phyloP scores from a whole-genome alignment of 30 jellyfish, hydroid and myxozoan species.

The Turritopsis dohrnii region DNA sequence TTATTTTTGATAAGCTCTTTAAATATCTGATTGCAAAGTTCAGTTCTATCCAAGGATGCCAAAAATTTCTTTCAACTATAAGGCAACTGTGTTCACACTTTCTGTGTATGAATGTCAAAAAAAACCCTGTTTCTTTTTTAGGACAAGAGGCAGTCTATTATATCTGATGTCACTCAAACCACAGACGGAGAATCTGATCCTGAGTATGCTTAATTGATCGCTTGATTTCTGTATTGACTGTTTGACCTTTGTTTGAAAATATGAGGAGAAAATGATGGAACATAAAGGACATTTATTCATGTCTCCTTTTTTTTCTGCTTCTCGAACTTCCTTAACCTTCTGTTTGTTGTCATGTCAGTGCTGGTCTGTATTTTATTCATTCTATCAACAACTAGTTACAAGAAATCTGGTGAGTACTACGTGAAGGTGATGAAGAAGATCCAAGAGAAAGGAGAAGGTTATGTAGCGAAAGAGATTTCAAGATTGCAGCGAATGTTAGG shows the following conservation, averaged over 20 bases:
- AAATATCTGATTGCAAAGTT: too few species aligned
- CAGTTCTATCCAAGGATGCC: too few species aligned
- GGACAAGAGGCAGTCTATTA: conserved; percentile 28
- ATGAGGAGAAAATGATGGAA: too few species aligned
- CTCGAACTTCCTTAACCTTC: too few species aligned
- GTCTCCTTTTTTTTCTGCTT: too few species aligned
- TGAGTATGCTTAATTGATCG: conserved; percentile 3
- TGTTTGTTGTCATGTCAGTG: too few species aligned
- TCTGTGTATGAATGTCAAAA: too few species aligned
- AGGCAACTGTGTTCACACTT: too few species aligned
- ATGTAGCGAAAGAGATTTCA: conserved; percentile 44
- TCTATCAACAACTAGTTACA: conserved; percentile 3
- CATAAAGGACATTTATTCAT: too few species aligned
- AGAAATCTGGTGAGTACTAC: conserved; percentile 67
- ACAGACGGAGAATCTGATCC: conserved; percentile 33
- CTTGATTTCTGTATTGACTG: neutral
- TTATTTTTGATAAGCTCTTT: too few species aligned
- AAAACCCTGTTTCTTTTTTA: neutral
- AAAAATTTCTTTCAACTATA: too few species aligned
- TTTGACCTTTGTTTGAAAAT: too few species aligned
- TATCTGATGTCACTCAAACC: conserved; percentile 20
- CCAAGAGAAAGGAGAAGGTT: conserved; percentile 72
- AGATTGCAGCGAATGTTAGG: conserved; percentile 74
- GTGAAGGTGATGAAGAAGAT: conserved; percentile 81
- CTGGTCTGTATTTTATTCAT: neutral